Evolutionary conservation across 2,797 vertebrate genomes (phyloP).

Genomic region (Rhinoraja longicauda): DNA sequence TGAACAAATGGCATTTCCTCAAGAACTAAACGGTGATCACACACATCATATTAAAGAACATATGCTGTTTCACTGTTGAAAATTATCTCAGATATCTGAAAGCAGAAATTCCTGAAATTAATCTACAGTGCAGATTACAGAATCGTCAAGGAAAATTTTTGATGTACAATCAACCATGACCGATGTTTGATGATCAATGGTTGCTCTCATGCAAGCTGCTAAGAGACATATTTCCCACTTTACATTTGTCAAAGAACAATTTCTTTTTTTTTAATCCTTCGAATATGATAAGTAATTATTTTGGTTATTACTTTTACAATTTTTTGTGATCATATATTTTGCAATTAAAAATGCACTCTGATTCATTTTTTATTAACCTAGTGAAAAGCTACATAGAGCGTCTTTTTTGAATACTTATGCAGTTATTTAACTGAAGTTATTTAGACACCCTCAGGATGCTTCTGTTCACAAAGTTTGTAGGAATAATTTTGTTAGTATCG

Average conservation of each 20-base stretch:
- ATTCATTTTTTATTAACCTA: neutral
- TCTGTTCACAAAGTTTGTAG: neutral
- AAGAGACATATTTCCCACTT: neutral
- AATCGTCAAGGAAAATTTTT: neutral
- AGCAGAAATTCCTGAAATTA: neutral
- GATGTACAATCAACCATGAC: neutral
- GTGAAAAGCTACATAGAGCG: neutral
- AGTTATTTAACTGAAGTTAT: neutral
- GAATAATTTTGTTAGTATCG: neutral
- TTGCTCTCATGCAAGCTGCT: neutral
- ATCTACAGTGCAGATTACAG: neutral
- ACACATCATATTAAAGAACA: neutral
- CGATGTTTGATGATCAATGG: neutral
- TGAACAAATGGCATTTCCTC: conserved; percentile 69
- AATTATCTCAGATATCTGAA: neutral
- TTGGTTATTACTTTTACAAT: neutral
- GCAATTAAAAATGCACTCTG: neutral
- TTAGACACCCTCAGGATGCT: neutral
- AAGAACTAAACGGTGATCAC: conserved; percentile 43
- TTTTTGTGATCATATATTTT: neutral
- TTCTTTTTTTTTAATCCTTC: neutral
- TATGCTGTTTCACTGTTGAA: neutral
- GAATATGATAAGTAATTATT: neutral
- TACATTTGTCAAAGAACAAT: neutral
- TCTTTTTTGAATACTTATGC: neutral